Evolutionary conservation across 2,797 vertebrate species (phyloP).

Genomic region (Telmatherina bonti): DNA sequence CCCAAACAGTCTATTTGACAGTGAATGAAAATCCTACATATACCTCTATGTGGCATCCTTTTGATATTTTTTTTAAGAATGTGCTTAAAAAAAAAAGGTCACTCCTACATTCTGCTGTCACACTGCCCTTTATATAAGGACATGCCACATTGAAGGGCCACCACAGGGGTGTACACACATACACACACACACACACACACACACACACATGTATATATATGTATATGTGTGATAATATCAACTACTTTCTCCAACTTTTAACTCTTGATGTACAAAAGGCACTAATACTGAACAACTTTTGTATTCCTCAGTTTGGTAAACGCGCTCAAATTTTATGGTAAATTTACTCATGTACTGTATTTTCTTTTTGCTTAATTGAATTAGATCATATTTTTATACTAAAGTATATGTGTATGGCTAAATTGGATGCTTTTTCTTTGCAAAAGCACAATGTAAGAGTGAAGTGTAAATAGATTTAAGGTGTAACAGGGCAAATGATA

Average conservation of each 20-base stretch:
- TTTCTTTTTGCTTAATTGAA: slow-evolving; percentile 64
- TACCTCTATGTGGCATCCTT: background rate
- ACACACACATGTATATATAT: too few species aligned
- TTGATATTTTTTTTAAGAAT: slow-evolving; percentile 8
- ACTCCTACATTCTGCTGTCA: slow-evolving; percentile 28
- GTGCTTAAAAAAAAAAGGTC: slow-evolving; percentile 32
- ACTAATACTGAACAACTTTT: slow-evolving; percentile 67
- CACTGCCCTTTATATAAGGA: slow-evolving; percentile 26
- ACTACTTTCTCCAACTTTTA: slow-evolving; percentile 49
- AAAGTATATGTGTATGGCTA: slow-evolving; percentile 66
- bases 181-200: too few species aligned
- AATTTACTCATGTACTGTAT: slow-evolving; percentile 60
- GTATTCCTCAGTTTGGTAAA: slow-evolving; percentile 63
- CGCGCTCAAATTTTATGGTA: slow-evolving; percentile 53
- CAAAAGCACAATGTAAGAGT: slow-evolving; percentile 53
- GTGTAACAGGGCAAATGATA: slow-evolving; percentile 58
- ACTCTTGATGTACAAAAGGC: slow-evolving; percentile 53
- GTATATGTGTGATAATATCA: slow-evolving; percentile 17
- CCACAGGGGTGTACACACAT: too few species aligned
- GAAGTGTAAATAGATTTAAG: slow-evolving; percentile 71
- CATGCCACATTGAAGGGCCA: slow-evolving; percentile 3
- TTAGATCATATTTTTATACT: slow-evolving; percentile 82
- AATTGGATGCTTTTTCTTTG: slow-evolving; percentile 57
- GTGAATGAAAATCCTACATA: slow-evolving; percentile 20
- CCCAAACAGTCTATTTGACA: background rate